Conservation (phyloP, 2,888 invertebrate species). For the Scelioninae gen. 2 region DNA sequence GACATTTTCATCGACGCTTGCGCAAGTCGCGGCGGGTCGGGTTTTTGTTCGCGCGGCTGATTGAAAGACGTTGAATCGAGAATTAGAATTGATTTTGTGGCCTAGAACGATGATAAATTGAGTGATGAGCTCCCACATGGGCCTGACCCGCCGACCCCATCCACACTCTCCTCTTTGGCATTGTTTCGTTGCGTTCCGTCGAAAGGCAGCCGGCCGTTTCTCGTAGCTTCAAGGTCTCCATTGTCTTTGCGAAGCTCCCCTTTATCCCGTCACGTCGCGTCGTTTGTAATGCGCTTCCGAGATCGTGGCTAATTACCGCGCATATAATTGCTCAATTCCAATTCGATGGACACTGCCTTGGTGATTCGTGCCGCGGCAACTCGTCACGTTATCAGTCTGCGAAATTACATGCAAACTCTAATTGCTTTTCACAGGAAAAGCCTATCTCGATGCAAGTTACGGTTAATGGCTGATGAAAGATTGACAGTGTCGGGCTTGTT, state of each 20-base stretch:
- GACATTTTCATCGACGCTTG: conserved; percentile 53
- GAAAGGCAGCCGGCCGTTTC: conserved; percentile 65
- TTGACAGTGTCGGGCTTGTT: conserved; percentile 28
- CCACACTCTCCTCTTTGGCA: conserved; percentile 67
- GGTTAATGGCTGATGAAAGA: conserved; percentile 43
- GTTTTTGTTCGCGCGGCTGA: conserved; percentile 14
- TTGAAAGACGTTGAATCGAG: conserved; percentile 37
- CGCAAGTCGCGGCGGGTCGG: conserved; percentile 16
- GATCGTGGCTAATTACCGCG: conserved; percentile 50
- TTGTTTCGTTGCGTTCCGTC: conserved; percentile 70
- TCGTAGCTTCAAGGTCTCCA: conserved; percentile 65
- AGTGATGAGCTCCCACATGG: conserved; percentile 74
- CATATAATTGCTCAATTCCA: conserved; percentile 55
- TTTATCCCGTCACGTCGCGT: too few species aligned
- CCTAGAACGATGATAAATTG: conserved; percentile 60
- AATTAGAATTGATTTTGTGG: conserved; percentile 59
- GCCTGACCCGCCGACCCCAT: conserved; percentile 72
- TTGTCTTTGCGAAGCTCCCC: conserved; percentile 64
- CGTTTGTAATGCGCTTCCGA: conserved; percentile 63
- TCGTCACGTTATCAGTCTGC: conserved; percentile 50
- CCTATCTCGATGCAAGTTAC: conserved; percentile 10
- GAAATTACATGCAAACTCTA: conserved; percentile 48
- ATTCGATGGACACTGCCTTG: conserved; percentile 43
- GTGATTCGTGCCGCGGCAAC: conserved; percentile 14
- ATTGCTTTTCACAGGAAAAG: conserved; percentile 42